These are phyloP conservation scores for Scolopax rusticola DNA, from an alignment of 2,797 vertebrate genomes.

Conservation along the genomic window DNA sequence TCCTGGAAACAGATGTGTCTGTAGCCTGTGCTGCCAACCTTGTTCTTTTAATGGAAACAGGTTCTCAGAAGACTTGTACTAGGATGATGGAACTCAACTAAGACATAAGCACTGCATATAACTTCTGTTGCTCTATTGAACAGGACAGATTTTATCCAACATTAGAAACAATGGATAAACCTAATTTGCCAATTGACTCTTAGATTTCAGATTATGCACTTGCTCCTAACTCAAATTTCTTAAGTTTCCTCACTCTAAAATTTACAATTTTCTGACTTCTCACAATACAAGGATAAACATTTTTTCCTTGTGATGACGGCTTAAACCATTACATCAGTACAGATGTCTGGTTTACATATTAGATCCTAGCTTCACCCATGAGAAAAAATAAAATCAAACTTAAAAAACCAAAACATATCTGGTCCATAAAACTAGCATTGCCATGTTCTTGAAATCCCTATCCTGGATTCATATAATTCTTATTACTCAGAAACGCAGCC, in stretches of 20 bases:
- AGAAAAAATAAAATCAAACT: slow-evolving; percentile 16
- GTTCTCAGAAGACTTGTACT: background rate
- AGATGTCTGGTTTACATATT: background rate
- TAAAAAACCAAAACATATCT: background rate
- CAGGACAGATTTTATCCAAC: background rate
- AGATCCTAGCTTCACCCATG: background rate
- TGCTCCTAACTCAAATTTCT: background rate
- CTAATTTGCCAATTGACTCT: background rate
- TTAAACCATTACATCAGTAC: slow-evolving; percentile 3
- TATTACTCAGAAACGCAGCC: background rate
- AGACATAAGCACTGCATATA: background rate
- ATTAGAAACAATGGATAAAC: background rate
- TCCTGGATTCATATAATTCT: background rate
- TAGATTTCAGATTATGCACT: background rate
- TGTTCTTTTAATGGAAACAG: background rate
- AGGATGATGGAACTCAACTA: background rate
- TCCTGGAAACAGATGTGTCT: background rate
- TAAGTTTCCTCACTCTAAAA: background rate
- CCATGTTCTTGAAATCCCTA: background rate
- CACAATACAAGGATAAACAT: background rate
- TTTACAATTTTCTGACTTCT: background rate
- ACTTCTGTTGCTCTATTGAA: background rate
- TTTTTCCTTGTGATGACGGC: background rate
- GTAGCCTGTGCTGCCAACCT: background rate
- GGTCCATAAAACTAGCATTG: background rate